These are phyloP conservation scores for Bucorvus abyssinicus DNA, from an alignment of 2,797 vertebrate species.

Conservation along the genomic window DNA sequence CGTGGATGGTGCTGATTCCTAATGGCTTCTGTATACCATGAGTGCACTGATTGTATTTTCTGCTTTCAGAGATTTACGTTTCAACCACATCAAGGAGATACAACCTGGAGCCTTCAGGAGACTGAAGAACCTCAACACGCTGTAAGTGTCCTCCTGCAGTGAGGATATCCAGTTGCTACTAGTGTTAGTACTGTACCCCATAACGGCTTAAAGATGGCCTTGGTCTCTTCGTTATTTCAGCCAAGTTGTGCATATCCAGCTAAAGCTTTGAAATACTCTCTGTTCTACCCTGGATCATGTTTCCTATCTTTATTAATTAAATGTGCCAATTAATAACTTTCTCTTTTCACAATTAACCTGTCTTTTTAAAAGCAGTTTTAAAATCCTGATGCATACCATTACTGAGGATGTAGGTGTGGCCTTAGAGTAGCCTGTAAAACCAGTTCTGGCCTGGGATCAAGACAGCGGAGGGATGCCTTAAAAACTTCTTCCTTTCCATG, in stretches of 20 bases:
- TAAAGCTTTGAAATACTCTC: not conserved
- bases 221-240: not conserved
- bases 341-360: not conserved
- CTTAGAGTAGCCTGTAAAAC: not conserved
- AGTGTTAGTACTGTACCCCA: not conserved
- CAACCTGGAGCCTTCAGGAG: slow-evolving; percentile 59
- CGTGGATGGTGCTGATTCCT: not conserved
- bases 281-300: not conserved
- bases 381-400: not conserved
- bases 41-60: not conserved
- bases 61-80: slow-evolving; percentile 71
- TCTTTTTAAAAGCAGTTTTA: not conserved
- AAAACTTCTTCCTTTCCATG: not conserved
- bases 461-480: not conserved
- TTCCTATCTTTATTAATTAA: not conserved
- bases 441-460: not conserved
- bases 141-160: slow-evolving; percentile 52
- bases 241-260: not conserved
- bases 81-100: slow-evolving; percentile 73
- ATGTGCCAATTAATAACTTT: not conserved
- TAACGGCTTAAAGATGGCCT: not conserved
- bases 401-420: not conserved
- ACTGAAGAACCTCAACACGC: slow-evolving; percentile 69
- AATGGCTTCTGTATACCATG: fast-evolving
- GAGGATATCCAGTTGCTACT: not conserved